Conservation (phyloP, 2,888 invertebrate species). For the Nemapogon koenigi region DNA sequence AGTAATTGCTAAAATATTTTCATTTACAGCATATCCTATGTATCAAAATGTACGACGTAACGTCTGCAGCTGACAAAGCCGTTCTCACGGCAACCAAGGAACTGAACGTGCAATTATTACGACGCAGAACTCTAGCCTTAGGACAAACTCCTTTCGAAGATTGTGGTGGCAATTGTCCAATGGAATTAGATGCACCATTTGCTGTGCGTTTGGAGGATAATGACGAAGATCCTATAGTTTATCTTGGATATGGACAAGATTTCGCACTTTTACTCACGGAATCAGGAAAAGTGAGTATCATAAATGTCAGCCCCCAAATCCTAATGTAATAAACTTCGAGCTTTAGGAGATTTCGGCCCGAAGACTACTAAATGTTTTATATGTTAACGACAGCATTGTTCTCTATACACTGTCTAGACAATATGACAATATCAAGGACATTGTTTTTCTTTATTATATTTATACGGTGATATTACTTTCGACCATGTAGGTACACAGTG, state of each 20-base stretch:
- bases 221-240: slow-evolving; percentile 80
- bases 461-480: no score
- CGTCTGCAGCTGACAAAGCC: slow-evolving; percentile 23
- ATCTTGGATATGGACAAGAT: slow-evolving; percentile 87
- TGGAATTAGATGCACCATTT: slow-evolving; percentile 54
- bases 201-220: slow-evolving; percentile 64
- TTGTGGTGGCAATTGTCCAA: slow-evolving; percentile 26
- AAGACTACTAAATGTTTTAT: no score
- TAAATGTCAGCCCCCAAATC: no score
- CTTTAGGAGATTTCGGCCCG: no score
- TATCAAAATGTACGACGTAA: slow-evolving; percentile 44
- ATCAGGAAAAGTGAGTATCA: slow-evolving; percentile 75
- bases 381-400: no score
- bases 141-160: slow-evolving; percentile 50
- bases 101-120: slow-evolving; percentile 39
- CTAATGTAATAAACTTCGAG: no score
- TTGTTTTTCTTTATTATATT: no score
- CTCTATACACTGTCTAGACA: no score
- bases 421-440: no score
- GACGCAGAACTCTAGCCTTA: slow-evolving; percentile 40
- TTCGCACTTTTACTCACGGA: slow-evolving; percentile 84
- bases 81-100: slow-evolving; percentile 31
- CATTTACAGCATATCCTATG: slow-evolving; percentile 39
- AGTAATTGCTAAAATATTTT: no score
- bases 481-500: no score